Percentiles rank a stretch among this genome's conserved stretches.
Evolutionary conservation across 2,888 invertebrate genomes (phyloP).

Genomic region (Agrotis clavis): DNA sequence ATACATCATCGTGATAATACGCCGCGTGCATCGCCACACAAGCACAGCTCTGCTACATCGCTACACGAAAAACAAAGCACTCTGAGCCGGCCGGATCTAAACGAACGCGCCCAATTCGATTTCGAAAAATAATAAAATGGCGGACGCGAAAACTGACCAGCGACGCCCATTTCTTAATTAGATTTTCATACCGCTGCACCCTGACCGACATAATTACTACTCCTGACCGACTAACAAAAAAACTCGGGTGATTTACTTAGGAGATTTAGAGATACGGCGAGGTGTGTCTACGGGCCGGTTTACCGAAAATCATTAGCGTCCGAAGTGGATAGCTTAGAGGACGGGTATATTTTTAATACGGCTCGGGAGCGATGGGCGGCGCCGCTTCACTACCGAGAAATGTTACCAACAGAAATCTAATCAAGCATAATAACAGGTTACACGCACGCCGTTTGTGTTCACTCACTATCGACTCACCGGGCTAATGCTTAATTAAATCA

Average conservation of each 20-base stretch:
- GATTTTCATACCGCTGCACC: slow-evolving; percentile 90
- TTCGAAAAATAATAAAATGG: slow-evolving; percentile 79
- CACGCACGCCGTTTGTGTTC: slow-evolving; percentile 88
- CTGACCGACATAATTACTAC: slow-evolving; percentile 91
- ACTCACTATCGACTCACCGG: slow-evolving; percentile 86
- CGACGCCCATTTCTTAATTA: slow-evolving; percentile 89
- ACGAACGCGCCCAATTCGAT: slow-evolving; percentile 67
- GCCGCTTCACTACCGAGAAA: slow-evolving; percentile 90
- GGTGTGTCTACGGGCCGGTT: slow-evolving; percentile 89
- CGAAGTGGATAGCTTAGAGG: slow-evolving; percentile 86
- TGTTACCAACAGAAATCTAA: slow-evolving; percentile 91
- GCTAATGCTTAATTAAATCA: slow-evolving; percentile 90
- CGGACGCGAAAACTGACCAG: slow-evolving; percentile 81
- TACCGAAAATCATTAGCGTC: slow-evolving; percentile 91
- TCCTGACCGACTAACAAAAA: slow-evolving; percentile 86
- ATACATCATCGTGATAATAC: slow-evolving; percentile 88
- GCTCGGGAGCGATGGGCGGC: slow-evolving; percentile 90
- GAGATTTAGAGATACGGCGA: slow-evolving; percentile 86
- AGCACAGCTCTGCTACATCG: slow-evolving; percentile 72
- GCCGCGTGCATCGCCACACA: slow-evolving; percentile 79
- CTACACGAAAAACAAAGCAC: slow-evolving; percentile 70
- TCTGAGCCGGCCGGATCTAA: slow-evolving; percentile 57
- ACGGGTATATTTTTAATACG: slow-evolving; percentile 90
- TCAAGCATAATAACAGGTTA: slow-evolving; percentile 91
- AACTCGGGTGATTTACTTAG: slow-evolving; percentile 89